Percentiles rank a stretch among this genome's conserved stretches.
Evolutionary conservation across 2,113 vertebrate genomes (phyloP).

Genomic region (Chloroceryle aenea): DNA sequence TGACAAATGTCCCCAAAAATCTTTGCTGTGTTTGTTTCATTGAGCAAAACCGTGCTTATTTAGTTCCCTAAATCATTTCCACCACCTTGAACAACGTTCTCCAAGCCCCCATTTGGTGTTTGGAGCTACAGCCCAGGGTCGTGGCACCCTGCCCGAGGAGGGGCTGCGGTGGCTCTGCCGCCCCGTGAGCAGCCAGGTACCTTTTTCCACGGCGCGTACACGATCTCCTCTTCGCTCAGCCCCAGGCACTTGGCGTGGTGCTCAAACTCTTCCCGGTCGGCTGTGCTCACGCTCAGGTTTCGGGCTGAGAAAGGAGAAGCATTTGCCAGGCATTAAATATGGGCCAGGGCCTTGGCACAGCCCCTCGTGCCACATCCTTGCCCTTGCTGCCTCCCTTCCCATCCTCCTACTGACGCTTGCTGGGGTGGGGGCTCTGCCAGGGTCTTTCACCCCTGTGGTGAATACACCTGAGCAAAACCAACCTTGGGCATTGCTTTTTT

Average conservation of each 20-base stretch:
- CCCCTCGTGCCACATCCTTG: fast-evolving
- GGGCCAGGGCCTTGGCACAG: fast-evolving
- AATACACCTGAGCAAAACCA: neutral
- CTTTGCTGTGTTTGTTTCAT: neutral
- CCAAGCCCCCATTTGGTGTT: neutral
- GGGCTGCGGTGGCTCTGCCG: neutral
- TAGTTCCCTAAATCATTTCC: neutral
- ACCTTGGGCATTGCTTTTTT: fast-evolving
- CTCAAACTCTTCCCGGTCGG: neutral
- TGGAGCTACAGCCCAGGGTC: neutral
- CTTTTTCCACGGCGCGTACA: neutral
- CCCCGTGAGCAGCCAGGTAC: neutral
- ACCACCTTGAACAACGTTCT: neutral
- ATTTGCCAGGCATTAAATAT: fast-evolving
- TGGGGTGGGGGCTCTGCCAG: fast-evolving
- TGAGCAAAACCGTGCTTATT: neutral
- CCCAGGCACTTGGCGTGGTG: neutral
- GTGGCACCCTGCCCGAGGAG: neutral
- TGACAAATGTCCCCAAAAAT: neutral
- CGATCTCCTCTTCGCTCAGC: neutral
- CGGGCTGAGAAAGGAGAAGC: neutral
- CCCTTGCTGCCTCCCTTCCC: neutral
- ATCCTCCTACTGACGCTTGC: neutral
- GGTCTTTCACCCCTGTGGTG: fast-evolving
- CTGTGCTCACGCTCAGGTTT: neutral